Base-by-base conservation (phyloP, 92 coral and sea anemone genomes). In the Hydrozoanthus gracilis region DNA sequence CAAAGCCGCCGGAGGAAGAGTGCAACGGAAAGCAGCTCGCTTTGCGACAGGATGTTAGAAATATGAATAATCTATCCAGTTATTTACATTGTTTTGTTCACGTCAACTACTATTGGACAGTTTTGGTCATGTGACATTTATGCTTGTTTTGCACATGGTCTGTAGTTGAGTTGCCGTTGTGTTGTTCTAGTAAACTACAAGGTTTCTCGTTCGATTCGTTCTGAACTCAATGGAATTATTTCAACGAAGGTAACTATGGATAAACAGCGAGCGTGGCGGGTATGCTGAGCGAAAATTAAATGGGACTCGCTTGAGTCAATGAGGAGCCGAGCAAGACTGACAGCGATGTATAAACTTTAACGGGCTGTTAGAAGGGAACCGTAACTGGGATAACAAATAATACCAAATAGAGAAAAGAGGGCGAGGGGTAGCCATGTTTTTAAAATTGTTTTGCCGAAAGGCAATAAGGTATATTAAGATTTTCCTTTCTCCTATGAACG, bases 21-120 rank as follows among this genome's bases (percentile, higher is more conserved):
- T 71, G 44, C 51, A 39, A 71, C 49, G 51, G 44, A 71, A 71
- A 71, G 76, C 51, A 71, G 76, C 76, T 13, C 76, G 51, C 16
- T 71, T 71, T 46, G 13, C 13, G 5, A 71, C 16, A 44, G 76
- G 76, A 71, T 58, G 65, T 58, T 58, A 16, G 65, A 58, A 58
- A 58, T 58, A 58, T 58, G 65, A n/a, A 58, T 58, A 58, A 58
- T 58, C n/a, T 16, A 58, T 58, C 6, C 65, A 58, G 65, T 16
- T 16, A 58, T 58, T 58, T 58, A 58, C 65, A 58, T 2, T 58
- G 65, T 58, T 58, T 58, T 58, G 15, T 3, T 58, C 65, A 58
- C 3, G 12, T 5, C 6, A 58, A 58, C 65, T 58, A 13, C n/a
- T 58, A 58, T 58, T 58, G 12, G 65, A 58, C n/a, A 58, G 65